Conservation (phyloP, 2,113 vertebrate species). For the Columbina picui region DNA sequence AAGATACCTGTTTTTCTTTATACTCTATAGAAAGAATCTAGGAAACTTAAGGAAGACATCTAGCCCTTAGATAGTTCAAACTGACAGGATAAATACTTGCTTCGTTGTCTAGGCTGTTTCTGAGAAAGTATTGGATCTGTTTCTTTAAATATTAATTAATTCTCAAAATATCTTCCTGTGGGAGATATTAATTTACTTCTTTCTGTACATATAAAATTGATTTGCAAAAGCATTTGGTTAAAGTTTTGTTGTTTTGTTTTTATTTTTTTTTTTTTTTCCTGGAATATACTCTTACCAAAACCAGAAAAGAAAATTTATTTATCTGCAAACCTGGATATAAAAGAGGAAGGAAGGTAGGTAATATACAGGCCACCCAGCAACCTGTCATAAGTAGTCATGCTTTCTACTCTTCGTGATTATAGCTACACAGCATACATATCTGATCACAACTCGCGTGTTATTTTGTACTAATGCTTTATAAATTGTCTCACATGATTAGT, state of each 20-base stretch:
- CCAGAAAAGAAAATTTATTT: not conserved
- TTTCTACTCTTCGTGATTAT: not conserved
- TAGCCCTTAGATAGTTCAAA: not conserved
- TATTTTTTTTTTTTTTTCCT: not conserved
- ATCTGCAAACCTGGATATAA: not conserved
- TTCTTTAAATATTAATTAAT: not conserved
- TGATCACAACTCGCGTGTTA: not conserved
- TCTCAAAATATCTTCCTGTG: not conserved
- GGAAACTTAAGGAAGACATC: not conserved
- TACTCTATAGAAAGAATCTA: not conserved
- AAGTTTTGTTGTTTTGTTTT: not conserved
- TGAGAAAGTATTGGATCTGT: not conserved
- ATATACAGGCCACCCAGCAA: not conserved
- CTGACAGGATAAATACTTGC: not conserved
- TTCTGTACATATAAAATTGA: not conserved
- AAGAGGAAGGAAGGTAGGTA: not conserved
- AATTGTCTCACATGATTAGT: not conserved
- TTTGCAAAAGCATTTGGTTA: not conserved
- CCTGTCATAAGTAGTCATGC: not conserved
- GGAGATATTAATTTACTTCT: not conserved
- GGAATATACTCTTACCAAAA: not conserved
- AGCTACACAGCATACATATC: not conserved
- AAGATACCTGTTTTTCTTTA: not conserved
- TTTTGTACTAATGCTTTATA: not conserved
- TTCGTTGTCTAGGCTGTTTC: not conserved